Conservation (phyloP, 2,797 vertebrate genomes). For the Stomatorhinus walkeri region DNA sequence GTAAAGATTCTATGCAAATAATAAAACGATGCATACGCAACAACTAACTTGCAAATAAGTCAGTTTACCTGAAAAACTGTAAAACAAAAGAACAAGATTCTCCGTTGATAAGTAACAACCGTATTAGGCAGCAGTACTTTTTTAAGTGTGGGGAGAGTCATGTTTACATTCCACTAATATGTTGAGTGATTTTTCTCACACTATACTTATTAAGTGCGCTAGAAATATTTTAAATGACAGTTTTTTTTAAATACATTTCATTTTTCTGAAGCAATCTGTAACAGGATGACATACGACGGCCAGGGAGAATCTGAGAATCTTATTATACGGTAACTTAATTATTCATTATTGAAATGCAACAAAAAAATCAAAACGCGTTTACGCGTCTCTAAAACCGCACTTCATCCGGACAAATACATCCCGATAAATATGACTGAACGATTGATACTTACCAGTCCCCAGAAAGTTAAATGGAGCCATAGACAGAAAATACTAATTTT, state of each 20-base stretch:
- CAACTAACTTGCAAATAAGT: background rate
- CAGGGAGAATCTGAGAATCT: background rate
- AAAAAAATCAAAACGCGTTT: background rate
- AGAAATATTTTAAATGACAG: background rate
- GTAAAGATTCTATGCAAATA: background rate
- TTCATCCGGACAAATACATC: background rate
- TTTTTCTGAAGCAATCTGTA: background rate
- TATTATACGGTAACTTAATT: background rate
- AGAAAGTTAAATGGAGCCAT: constrained; percentile 2
- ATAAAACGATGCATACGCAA: background rate
- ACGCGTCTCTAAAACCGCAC: background rate
- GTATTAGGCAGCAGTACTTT: background rate
- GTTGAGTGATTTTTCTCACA: background rate
- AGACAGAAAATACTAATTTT: background rate
- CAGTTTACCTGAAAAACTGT: background rate
- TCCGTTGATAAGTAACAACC: background rate
- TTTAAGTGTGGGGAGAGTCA: background rate
- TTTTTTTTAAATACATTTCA: background rate
- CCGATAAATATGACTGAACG: background rate
- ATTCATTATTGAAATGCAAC: background rate
- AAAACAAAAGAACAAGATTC: background rate
- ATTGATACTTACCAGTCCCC: background rate
- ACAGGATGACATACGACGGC: background rate
- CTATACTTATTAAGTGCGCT: background rate
- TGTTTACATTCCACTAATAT: background rate